A percentile compares a stretch with the other conserved stretches of the same genome.
Conservation (phyloP, 2,797 vertebrate genomes). For the Muscicapa comitata region DNA sequence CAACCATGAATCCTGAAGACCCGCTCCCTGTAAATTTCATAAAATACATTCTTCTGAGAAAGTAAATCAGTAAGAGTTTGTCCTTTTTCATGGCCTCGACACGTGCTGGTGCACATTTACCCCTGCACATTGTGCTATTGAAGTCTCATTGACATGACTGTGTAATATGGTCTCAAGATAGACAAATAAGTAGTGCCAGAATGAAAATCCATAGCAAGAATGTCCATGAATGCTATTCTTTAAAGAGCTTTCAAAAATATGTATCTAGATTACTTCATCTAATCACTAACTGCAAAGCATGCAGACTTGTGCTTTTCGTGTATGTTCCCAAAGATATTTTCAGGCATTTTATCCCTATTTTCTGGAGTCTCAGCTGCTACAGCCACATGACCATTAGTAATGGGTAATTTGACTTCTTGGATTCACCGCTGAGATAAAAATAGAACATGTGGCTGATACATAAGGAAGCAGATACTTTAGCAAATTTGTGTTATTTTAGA, state of each 20-base stretch:
- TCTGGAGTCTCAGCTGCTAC: constrained; percentile 19
- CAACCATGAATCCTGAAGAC: neutral
- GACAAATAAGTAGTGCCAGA: neutral
- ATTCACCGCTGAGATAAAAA: constrained; percentile 33
- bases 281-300: neutral
- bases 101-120: neutral
- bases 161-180: neutral
- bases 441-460: constrained; percentile 33
- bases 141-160: neutral
- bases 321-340: neutral
- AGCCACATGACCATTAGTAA: constrained; percentile 61
- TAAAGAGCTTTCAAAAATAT: neutral
- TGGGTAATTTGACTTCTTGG: constrained; percentile 58
- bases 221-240: neutral
- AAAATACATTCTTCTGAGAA: neutral
- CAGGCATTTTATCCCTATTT: constrained; percentile 1
- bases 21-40: neutral
- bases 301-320: constrained; percentile 7
- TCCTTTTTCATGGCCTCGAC: neutral
- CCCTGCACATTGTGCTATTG: neutral
- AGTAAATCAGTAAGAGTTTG: neutral
- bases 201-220: neutral
- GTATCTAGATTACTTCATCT: constrained; percentile 24
- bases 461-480: constrained; percentile 10
- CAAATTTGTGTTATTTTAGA: constrained; percentile 20